These are phyloP conservation scores for Tychaedon coryphoeus DNA, from an alignment of 2,113 vertebrate species.

Conservation along the genomic window DNA sequence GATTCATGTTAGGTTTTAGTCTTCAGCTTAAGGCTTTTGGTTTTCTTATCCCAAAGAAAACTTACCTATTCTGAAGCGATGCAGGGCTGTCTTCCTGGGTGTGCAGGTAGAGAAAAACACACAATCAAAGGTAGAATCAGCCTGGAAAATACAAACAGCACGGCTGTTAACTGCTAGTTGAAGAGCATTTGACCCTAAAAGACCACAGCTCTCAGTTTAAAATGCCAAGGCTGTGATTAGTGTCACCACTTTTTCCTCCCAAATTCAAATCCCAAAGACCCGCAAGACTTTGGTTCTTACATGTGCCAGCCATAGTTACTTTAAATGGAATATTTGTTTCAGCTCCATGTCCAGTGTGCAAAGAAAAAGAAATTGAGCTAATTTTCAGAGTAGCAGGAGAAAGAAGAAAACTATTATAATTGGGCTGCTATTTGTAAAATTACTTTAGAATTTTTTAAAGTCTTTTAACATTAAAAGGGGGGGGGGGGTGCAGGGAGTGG, in stretches of 20 bases:
- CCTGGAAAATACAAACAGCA: neutral
- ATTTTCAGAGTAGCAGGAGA: neutral
- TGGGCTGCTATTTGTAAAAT: neutral
- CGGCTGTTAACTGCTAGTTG: neutral
- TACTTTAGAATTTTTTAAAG: neutral
- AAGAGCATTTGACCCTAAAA: neutral
- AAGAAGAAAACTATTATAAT: neutral
- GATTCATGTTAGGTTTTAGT: neutral
- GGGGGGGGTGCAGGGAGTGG: rapidly evolving
- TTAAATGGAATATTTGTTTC: neutral
- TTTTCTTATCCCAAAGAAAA: neutral
- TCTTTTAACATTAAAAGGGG: neutral
- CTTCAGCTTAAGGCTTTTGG: neutral
- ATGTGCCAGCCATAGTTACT: neutral
- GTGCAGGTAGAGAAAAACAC: neutral
- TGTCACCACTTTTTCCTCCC: neutral
- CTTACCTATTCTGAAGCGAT: neutral
- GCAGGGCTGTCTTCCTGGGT: neutral
- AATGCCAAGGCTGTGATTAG: neutral
- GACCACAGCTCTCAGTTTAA: neutral
- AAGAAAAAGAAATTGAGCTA: neutral
- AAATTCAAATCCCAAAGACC: neutral
- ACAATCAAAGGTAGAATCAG: neutral
- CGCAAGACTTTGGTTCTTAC: neutral
- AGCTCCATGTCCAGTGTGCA: neutral